Percentiles rank a stretch among this genome's conserved stretches.
Evolutionary conservation across 2,797 vertebrate species (phyloP).

Genomic region (Sebastolobus alascanus): DNA sequence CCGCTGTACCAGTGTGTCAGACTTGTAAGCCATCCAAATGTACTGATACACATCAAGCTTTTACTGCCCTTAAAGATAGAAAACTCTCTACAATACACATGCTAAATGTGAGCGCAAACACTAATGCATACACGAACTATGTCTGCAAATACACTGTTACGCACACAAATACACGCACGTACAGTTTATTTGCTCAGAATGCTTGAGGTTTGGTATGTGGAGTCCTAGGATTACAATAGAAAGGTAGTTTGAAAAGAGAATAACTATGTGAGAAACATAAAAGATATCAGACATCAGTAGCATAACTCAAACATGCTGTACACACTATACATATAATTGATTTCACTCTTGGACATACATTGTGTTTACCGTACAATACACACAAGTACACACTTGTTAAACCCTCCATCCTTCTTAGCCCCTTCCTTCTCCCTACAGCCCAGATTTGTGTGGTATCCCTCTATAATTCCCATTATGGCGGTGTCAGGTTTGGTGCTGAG

Average conservation of each 20-base stretch:
- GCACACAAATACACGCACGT: neutral
- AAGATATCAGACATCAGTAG: neutral
- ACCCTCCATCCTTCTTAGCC: constrained; percentile 34
- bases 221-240: neutral
- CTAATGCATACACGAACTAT: neutral
- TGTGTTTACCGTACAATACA: constrained; percentile 24
- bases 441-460: constrained; percentile 73
- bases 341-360: neutral
- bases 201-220: neutral
- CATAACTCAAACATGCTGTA: neutral
- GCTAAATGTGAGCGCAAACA: neutral
- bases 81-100: neutral
- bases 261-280: neutral
- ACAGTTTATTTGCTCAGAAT: neutral
- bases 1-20: constrained; percentile 1
- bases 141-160: neutral
- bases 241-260: neutral
- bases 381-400: constrained; percentile 5
- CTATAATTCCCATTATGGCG: constrained; percentile 70
- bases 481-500: constrained; percentile 71
- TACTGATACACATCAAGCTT: constrained; percentile 11
- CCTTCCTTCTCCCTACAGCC: constrained; percentile 34
- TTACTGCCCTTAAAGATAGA: neutral
- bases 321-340: neutral
- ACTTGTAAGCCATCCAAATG: constrained; percentile 13